Conservation (phyloP, 1,140 invertebrate species). For the Mactra quadrangularis region DNA sequence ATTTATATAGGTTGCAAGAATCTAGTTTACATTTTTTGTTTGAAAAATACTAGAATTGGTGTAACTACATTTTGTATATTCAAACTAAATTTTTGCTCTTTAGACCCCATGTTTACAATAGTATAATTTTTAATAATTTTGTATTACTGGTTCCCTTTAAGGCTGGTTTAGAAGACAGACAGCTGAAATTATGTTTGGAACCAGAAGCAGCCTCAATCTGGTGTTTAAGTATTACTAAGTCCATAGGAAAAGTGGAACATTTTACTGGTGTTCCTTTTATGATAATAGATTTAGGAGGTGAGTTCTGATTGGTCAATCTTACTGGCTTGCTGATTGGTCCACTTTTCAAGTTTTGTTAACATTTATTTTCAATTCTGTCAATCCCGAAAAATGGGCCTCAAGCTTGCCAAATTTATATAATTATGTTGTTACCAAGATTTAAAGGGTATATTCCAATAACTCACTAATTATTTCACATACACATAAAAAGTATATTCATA, state of each 20-base stretch:
- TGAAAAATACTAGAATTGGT: too few relatives aligned
- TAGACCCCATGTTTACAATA: too few relatives aligned
- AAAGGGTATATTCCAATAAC: not conserved
- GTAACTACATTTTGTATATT: too few relatives aligned
- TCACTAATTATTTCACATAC: not conserved
- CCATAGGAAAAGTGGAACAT: slow-evolving; percentile 2
- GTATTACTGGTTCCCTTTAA: too few relatives aligned
- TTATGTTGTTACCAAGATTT: not conserved
- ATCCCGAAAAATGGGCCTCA: not conserved
- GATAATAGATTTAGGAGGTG: slow-evolving; percentile 41
- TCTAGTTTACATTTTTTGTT: too few relatives aligned
- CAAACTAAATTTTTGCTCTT: too few relatives aligned
- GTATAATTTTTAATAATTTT: too few relatives aligned
- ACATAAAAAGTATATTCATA: not conserved
- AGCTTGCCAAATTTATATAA: not conserved
- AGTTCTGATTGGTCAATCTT: not conserved
- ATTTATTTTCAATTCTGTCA: not conserved
- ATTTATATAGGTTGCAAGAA: too few relatives aligned
- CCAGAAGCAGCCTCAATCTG: slow-evolving; percentile 38
- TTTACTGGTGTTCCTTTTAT: not conserved
- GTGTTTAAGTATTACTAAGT: not conserved
- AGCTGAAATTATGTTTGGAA: slow-evolving; percentile 8
- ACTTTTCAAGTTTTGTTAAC: not conserved
- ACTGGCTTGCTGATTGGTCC: not conserved
- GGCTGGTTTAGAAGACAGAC: slow-evolving; percentile 25